Conservation (phyloP, 2,797 vertebrate species). For the Bovichtus diacanthus region DNA sequence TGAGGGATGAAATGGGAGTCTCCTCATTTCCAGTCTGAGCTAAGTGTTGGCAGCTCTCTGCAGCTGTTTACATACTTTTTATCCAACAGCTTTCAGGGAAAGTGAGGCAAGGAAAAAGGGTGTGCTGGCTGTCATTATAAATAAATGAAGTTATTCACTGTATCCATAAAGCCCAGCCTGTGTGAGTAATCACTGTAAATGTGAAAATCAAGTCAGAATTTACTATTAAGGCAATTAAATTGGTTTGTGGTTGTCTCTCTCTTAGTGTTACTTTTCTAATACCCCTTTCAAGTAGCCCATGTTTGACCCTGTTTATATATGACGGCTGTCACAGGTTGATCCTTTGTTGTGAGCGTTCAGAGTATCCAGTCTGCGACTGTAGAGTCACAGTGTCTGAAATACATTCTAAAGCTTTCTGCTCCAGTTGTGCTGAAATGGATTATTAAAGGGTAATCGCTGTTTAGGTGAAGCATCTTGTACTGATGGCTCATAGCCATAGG, state of each 20-base stretch:
- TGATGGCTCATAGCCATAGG: not conserved
- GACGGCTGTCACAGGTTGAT: not conserved
- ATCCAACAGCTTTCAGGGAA: conserved; percentile 33
- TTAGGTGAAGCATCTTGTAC: not conserved
- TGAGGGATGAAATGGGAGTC: conserved; percentile 34
- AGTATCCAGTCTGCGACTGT: not conserved
- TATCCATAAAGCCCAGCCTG: not conserved
- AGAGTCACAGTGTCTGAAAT: not conserved
- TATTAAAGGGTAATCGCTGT: not conserved
- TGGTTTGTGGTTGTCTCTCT: not conserved
- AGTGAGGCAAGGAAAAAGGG: conserved; percentile 10
- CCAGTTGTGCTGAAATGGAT: not conserved
- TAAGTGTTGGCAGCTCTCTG: conserved; percentile 32
- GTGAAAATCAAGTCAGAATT: conserved; percentile 1
- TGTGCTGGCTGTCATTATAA: conserved; percentile 15
- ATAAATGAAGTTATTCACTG: conserved; percentile 24
- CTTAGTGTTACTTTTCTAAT: not conserved
- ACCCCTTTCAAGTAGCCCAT: not conserved
- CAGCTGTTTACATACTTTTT: conserved; percentile 40
- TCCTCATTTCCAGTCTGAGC: conserved; percentile 42
- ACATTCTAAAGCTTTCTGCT: not conserved
- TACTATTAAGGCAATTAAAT: not conserved
- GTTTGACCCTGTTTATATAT: not conserved
- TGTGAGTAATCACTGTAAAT: conserved; percentile 24
- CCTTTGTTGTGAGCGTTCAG: not conserved